These are phyloP conservation scores for Ischnus inquisitorius DNA, from an alignment of 2,888 invertebrate genomes.

Conservation along the genomic window DNA sequence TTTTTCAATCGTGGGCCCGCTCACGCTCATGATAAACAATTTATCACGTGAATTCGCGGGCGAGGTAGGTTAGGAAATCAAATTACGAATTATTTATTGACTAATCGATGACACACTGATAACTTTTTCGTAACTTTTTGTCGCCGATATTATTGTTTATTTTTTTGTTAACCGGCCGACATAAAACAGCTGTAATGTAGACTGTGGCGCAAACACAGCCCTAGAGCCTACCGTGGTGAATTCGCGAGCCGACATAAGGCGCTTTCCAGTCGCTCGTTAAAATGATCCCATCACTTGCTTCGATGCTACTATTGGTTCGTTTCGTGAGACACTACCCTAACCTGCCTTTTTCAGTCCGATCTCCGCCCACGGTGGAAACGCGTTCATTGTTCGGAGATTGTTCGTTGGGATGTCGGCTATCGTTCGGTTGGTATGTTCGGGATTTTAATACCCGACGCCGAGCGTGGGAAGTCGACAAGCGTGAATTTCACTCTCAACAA, in stretches of 20 bases:
- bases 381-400: too few relatives aligned
- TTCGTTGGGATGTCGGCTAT: not conserved
- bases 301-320: too few relatives aligned
- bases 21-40: not conserved
- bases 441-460: too few relatives aligned
- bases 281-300: too few relatives aligned
- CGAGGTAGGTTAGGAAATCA: not conserved
- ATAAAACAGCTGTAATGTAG: not conserved
- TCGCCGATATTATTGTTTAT: not conserved
- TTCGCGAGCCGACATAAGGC: too few relatives aligned
- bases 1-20: not conserved
- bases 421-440: not conserved
- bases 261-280: too few relatives aligned
- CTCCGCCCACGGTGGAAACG: too few relatives aligned
- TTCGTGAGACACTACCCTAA: too few relatives aligned
- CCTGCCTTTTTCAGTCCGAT: too few relatives aligned
- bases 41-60: not conserved
- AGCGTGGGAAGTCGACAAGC: too few relatives aligned
- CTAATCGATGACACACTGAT: not conserved
- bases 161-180: not conserved
- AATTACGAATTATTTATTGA: not conserved
- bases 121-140: conserved; percentile 2
- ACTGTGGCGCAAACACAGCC: not conserved
- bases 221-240: too few relatives aligned
- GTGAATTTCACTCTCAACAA: conserved; percentile 51